phyloP scores from a whole-genome alignment of 1,140 invertebrate genomes.

The Drosophila sturtevanti region DNA sequence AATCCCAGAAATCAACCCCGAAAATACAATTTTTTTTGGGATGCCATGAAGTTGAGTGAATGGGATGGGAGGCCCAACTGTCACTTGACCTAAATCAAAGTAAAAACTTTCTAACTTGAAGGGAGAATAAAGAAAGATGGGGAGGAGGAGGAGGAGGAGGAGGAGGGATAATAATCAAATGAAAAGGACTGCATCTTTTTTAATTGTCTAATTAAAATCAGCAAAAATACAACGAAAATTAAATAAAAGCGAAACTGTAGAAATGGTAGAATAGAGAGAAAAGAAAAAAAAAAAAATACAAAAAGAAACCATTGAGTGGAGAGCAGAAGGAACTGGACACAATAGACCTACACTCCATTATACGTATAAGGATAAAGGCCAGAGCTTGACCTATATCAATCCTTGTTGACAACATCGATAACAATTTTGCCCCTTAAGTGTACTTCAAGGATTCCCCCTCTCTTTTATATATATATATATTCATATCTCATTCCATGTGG shows the following conservation, averaged over 20 bases:
- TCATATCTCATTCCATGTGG: no score
- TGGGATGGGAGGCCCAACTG: background rate
- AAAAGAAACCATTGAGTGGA: no score
- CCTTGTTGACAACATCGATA: slow-evolving; percentile 4
- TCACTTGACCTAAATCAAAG: slow-evolving; percentile 65
- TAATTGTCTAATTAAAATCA: slow-evolving; percentile 24
- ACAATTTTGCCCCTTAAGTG: slow-evolving; percentile 4
- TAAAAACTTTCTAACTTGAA: slow-evolving; percentile 8
- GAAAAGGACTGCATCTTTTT: slow-evolving; percentile 13
- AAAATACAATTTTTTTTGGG: slow-evolving; percentile 7
- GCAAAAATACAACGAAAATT: background rate
- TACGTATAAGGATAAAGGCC: background rate
- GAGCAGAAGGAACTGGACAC: no score
- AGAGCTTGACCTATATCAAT: slow-evolving; percentile 1
- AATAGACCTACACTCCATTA: background rate
- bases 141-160: no score
- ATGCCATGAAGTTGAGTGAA: no score
- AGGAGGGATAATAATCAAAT: background rate
- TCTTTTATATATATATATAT: no score
- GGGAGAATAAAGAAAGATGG: background rate
- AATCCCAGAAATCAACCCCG: background rate
- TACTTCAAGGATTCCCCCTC: background rate
- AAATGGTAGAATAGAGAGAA: background rate
- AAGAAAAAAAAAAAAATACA: no score
- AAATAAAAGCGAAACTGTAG: slow-evolving; percentile 12